Conservation (phyloP, 53 echinoderm and acorn worm species). For the Holothuria leucospilota region DNA sequence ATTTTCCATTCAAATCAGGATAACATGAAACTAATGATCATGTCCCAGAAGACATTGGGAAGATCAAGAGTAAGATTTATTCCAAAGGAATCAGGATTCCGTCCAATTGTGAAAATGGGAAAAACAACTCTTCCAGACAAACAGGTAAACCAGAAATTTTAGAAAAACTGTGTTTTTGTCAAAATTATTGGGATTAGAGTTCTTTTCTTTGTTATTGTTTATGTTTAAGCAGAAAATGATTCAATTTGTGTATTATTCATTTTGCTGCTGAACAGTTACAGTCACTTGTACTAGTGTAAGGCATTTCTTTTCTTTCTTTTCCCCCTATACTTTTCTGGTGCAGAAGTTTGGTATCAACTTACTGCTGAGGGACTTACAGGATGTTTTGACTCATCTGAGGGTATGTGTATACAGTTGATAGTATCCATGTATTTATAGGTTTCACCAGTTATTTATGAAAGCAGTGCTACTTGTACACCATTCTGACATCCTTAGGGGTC, state of each 20-base stretch:
- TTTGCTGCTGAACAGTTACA: too few relatives aligned
- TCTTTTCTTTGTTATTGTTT: too few relatives aligned
- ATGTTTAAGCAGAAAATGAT: too few relatives aligned
- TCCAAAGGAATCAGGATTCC: conserved; percentile 76
- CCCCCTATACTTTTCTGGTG: not conserved
- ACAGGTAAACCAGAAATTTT: conserved; percentile 31
- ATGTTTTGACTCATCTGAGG: conserved; percentile 69
- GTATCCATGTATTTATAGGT: too few relatives aligned
- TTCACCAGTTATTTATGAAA: too few relatives aligned
- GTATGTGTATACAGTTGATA: conserved; percentile 15
- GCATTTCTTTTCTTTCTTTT: not conserved
- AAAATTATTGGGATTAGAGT: not conserved
- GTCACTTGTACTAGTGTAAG: too few relatives aligned
- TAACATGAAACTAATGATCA: conserved; percentile 23
- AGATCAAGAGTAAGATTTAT: conserved; percentile 78
- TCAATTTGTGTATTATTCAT: too few relatives aligned
- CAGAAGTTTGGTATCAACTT: conserved; percentile 64
- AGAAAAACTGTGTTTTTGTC: not conserved
- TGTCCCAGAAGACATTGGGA: conserved; percentile 51
- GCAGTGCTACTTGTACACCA: too few relatives aligned
- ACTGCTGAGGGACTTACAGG: conserved; percentile 70
- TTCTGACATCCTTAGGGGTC: too few relatives aligned
- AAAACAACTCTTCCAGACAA: conserved; percentile 46
- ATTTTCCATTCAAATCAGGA: conserved; percentile 1
- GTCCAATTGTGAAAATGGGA: conserved; percentile 76